Conservation (phyloP, 1,140 invertebrate genomes). For the Drosophila cardini region DNA sequence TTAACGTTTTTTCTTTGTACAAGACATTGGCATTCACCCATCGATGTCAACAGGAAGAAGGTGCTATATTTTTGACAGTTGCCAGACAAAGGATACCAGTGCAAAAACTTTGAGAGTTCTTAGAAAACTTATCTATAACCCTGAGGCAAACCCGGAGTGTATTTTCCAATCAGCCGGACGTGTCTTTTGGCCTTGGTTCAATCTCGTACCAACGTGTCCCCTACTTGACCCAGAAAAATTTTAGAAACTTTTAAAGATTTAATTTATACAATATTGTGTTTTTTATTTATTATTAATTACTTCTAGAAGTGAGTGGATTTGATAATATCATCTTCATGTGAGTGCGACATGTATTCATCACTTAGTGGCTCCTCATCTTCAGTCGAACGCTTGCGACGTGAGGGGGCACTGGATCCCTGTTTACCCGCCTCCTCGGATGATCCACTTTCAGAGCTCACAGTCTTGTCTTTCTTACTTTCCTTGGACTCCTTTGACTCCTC, state of each 20-base stretch:
- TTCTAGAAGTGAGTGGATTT: neutral
- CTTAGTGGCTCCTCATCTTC: neutral
- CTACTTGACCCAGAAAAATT: too few relatives aligned
- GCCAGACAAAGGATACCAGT: slow-evolving; percentile 3
- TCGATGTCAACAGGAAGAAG: slow-evolving; percentile 9
- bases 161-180: slow-evolving; percentile 15
- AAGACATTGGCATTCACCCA: slow-evolving; percentile 1
- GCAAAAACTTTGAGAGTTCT: slow-evolving; percentile 9
- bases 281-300: slow-evolving; percentile 38
- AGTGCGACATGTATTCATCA: neutral
- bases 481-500: neutral
- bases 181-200: neutral
- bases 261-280: slow-evolving; percentile 8
- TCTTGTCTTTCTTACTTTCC: neutral
- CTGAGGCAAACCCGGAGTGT: neutral
- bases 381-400: neutral
- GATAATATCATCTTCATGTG: too few relatives aligned
- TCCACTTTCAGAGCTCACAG: neutral
- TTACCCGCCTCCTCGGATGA: neutral
- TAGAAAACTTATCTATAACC: slow-evolving; percentile 5
- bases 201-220: too few relatives aligned
- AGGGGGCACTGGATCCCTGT: neutral
- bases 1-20: neutral
- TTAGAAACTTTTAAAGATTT: too few relatives aligned
- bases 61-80: slow-evolving; percentile 10